Evolutionary conservation across 2,113 vertebrate species (phyloP), one percentile per base, ranked within the genome.

Genomic region (Hipposideros armiger): DNA sequence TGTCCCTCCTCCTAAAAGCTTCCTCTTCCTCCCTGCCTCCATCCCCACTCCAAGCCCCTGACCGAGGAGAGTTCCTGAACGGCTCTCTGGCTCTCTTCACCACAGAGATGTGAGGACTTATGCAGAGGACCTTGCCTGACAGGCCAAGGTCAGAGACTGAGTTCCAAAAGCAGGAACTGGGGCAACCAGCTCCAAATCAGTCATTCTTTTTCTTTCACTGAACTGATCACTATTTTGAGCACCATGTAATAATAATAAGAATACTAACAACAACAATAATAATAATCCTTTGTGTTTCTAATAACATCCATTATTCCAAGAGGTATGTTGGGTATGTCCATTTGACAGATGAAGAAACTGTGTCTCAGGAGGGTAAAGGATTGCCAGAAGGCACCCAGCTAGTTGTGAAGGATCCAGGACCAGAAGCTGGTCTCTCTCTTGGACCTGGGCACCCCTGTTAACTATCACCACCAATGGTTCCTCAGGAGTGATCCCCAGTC

Each of bases 241-340:
- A 42, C 62, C 69, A 64, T 54, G 20, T 42, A 78, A 69, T 19
- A 42, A 60, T 60, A 73, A 72, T 15, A 66, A 66, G 17, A 67
- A 67, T n/a, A 64, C 11, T 50, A 50, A 64, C 56, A 84, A 56
- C 36, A 87, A 91, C 22, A 72, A 64, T 70, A 84, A 56, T 45
- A 87, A 91, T 28, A 72, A 81, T 74, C 7, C 7, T 76, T 92
- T 86, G 7, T 40, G 86, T 82, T 95, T 91, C 52, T 69, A 70
- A 93, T 88, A 83, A 28, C 0, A 26, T 20, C 45, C 26, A 56
- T 70, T 74, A 85, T 84, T 58, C 92, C 8, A 47, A 70, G 80
- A 90, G 4, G 16, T 70, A 30, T 30, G 4, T 45, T 64, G 19
- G 1, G 0, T 40, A 2, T 84, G 42, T 28, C 92, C 74, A 64